phyloP scores from a whole-genome alignment of 2,113 vertebrate genomes.

The Hippocampus barbouri region DNA sequence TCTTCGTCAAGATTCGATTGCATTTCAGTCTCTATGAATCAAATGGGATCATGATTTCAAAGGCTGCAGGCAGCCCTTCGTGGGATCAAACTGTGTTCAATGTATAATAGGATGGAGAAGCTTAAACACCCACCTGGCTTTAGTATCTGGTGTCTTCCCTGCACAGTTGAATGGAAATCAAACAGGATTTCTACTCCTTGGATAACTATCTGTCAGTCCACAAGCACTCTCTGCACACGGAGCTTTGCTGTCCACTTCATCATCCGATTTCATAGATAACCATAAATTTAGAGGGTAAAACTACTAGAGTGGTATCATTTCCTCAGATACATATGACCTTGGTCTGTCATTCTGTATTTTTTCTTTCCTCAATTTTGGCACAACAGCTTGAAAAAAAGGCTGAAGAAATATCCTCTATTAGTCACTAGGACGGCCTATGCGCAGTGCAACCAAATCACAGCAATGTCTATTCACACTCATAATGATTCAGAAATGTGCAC shows the following conservation, averaged over 20 bases:
- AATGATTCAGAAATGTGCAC: not conserved
- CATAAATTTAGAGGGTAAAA: conserved; percentile 22
- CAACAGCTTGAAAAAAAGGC: not conserved
- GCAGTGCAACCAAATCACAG: not conserved
- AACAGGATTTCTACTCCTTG: conserved; percentile 48
- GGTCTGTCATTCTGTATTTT: not conserved
- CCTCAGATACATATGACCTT: not conserved
- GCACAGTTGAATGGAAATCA: conserved; percentile 37
- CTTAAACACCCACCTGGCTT: not conserved
- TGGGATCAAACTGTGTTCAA: not conserved
- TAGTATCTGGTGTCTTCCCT: conserved; percentile 19
- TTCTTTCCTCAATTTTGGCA: not conserved
- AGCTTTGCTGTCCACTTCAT: conserved; percentile 23
- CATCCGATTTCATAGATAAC: conserved; percentile 27
- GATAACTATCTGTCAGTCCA: conserved; percentile 47
- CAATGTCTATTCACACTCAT: not conserved
- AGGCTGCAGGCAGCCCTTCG: not conserved
- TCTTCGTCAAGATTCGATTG: too few species aligned
- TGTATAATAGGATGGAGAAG: not conserved
- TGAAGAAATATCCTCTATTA: not conserved
- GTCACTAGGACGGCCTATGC: not conserved
- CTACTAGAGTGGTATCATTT: conserved; percentile 15
- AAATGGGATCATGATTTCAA: too few species aligned
- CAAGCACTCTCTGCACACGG: conserved; percentile 13
- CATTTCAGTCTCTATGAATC: too few species aligned